Evolutionary conservation across 2,888 invertebrate genomes (phyloP).

Genomic region (Ephialtes manifestator): DNA sequence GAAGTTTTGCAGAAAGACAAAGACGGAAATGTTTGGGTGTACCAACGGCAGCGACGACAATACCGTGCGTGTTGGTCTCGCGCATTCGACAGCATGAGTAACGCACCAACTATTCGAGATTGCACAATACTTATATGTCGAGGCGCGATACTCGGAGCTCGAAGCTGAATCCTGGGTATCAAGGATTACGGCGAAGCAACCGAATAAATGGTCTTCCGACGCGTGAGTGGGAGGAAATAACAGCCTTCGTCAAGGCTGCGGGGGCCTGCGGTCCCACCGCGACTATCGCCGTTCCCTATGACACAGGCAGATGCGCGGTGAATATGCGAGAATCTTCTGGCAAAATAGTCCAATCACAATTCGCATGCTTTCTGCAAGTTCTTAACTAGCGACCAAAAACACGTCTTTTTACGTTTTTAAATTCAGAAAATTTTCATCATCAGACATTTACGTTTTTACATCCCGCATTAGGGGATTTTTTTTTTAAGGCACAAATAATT

Average conservation of each 20-base stretch:
- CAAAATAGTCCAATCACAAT: neutral
- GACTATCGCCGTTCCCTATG: constrained; percentile 24
- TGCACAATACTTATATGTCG: constrained; percentile 71
- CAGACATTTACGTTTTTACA: no score
- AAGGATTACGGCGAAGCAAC: constrained; percentile 77
- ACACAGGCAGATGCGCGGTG: constrained; percentile 7
- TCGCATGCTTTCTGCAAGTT: no score
- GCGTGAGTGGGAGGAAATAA: constrained; percentile 58
- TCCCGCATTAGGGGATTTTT: no score
- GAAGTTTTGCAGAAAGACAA: constrained; percentile 5
- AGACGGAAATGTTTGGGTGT: constrained; percentile 35
- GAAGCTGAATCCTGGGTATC: constrained; percentile 72
- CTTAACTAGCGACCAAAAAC: no score
- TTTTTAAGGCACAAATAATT: no score
- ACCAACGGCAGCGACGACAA: neutral
- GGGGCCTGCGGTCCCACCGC: constrained; percentile 14
- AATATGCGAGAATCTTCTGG: neutral
- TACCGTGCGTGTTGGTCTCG: constrained; percentile 19
- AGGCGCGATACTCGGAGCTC: constrained; percentile 38
- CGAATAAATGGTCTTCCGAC: constrained; percentile 65
- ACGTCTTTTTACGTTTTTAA: no score
- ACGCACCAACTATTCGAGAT: constrained; percentile 76
- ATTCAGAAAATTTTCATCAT: no score
- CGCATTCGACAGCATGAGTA: constrained; percentile 74
- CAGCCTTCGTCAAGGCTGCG: constrained; percentile 66